Evolutionary conservation across 2,888 invertebrate species (phyloP), one percentile per base, ranked within the genome.

Genomic region (Brenthis daphne): DNA sequence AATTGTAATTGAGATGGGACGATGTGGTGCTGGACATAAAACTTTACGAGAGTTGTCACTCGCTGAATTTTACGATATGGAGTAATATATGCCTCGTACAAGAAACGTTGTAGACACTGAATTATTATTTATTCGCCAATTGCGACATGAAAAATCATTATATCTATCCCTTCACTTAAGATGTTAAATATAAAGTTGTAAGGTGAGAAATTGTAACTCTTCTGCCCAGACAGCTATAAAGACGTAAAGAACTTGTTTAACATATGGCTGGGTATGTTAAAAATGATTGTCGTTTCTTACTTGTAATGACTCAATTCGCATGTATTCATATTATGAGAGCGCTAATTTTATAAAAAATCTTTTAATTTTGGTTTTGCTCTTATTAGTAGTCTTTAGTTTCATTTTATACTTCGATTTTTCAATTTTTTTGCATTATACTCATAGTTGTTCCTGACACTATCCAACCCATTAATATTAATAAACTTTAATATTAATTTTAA

Each of bases 1-100:
- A 88, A 90, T 91, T 92, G 88, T 90, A 91, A 92, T 92, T 87
- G 89, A 86, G 88, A 84, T 81, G 83, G 81, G 82, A 81, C 84
- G 84, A 80, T 84, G 82, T 84, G 79, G 83, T 80, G 81, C 83
- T 73, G 79, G 79, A 80, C 88, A 86, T 92, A 88, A 90, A 90
- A 86, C 80, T 92, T 92, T 86, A 92, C 81, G 89, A 84, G 81
- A 83, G 81, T 86, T 90, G 90, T 90, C 90, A 90, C 86, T 87
- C 82, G 81, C 76, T 82, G 83, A 81, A 85, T 79, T 91, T 91
- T 90, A 91, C 85, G 90, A 90, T 88, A 87, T 85, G 86, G 83
- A 80, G 82, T 87, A 82, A 89, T 89, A 88, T 88, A 88, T 86
- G 82, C 80, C 83, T 86, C 85, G 82, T 82, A 86, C 89, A 86